A percentile compares a stretch with the other conserved stretches of the same genome.
phyloP scores from a whole-genome alignment of 2,113 vertebrate genomes.

The Nibea albiflora region DNA sequence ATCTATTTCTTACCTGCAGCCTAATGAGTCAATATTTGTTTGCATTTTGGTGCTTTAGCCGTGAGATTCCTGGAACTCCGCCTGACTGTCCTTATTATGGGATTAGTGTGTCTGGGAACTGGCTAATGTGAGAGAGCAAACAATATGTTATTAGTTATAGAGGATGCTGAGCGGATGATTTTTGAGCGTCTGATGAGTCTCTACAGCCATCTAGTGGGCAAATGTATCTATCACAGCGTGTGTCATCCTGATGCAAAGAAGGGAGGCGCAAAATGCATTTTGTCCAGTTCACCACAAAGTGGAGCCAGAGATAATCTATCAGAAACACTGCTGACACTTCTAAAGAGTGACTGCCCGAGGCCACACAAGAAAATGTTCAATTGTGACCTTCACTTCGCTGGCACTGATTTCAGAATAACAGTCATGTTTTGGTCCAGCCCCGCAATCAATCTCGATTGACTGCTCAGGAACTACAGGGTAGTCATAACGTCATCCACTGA shows the following conservation, averaged over 20 bases:
- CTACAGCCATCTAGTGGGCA: slow-evolving; percentile 79
- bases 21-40: slow-evolving; percentile 29
- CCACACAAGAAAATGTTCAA: neutral
- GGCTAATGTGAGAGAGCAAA: slow-evolving; percentile 26
- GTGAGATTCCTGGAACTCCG: slow-evolving; percentile 34
- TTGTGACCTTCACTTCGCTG: neutral
- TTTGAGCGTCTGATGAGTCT: neutral
- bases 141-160: neutral
- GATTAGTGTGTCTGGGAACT: slow-evolving; percentile 28
- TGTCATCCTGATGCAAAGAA: neutral
- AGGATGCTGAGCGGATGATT: neutral
- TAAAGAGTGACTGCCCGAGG: slow-evolving; percentile 2
- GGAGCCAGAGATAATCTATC: slow-evolving; percentile 14
- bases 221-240: slow-evolving; percentile 17
- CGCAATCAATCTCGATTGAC: slow-evolving; percentile 4
- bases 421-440: neutral
- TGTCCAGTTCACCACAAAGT: slow-evolving; percentile 13
- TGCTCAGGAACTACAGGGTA: slow-evolving; percentile 1
- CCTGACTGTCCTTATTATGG: slow-evolving; percentile 27
- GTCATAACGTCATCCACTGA: slow-evolving; percentile 34
- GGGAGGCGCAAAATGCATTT: neutral
- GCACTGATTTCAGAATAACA: neutral
- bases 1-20: slow-evolving; percentile 11
- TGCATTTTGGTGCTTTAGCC: slow-evolving; percentile 18
- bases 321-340: slow-evolving; percentile 4